These are phyloP conservation scores for Erpobdella octoculata DNA, from an alignment of 2,888 invertebrate genomes.

Conservation along the genomic window DNA sequence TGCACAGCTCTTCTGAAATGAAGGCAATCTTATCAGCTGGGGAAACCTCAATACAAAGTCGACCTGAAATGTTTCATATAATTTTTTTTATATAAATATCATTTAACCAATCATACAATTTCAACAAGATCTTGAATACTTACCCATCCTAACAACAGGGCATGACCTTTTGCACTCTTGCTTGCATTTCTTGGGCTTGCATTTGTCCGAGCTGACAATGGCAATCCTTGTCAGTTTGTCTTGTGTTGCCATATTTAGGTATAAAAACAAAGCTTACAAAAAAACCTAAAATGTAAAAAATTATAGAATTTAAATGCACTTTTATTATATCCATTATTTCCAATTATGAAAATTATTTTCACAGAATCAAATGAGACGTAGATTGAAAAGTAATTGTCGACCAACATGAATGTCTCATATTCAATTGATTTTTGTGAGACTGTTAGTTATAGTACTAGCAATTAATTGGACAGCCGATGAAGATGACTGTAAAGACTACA, in stretches of 20 bases:
- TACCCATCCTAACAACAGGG: slow-evolving; percentile 94
- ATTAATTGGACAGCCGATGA: no score
- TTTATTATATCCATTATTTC: no score
- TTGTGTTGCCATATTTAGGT: slow-evolving; percentile 36
- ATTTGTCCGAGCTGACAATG: slow-evolving; percentile 85
- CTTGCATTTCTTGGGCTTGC: slow-evolving; percentile 96
- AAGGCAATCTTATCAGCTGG: slow-evolving; percentile 90
- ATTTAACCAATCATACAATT: not conserved
- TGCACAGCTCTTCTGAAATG: slow-evolving; percentile 95
- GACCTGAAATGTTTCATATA: slow-evolving; percentile 54
- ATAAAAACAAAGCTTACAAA: no score
- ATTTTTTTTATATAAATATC: not conserved
- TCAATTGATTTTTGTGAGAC: no score
- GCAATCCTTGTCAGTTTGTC: slow-evolving; percentile 94
- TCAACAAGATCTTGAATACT: slow-evolving; percentile 17
- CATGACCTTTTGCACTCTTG: slow-evolving; percentile 98
- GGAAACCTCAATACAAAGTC: slow-evolving; percentile 93
- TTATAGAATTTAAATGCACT: no score
- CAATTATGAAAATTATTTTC: no score
- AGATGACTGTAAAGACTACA: no score
- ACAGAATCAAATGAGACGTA: no score
- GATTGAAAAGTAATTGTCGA: no score
- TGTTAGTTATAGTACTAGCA: no score
- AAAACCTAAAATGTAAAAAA: no score
- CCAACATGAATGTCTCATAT: no score